A percentile compares a stretch with the other conserved stretches of the same genome.
These are phyloP conservation scores for Cassiopea andromeda DNA, from an alignment of 30 jellyfish, hydroid and myxozoan species.

Conservation along the genomic window DNA sequence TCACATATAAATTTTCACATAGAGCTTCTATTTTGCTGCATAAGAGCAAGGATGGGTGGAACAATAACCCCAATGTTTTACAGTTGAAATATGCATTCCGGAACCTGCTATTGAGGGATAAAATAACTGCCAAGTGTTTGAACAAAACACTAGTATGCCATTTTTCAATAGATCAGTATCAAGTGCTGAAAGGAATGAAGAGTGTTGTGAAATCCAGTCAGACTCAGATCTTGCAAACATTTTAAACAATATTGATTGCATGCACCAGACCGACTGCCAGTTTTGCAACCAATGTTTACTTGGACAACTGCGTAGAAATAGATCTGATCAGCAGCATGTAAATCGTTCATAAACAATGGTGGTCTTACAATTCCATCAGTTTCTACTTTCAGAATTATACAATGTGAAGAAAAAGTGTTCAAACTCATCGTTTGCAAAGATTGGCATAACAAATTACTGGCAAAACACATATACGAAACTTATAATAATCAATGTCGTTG, in stretches of 20 bases:
- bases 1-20: conserved; percentile 48
- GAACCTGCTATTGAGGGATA: background rate
- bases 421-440: conserved; percentile 1
- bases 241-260: background rate
- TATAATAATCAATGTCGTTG: background rate
- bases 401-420: background rate
- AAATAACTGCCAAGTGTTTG: background rate
- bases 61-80: conserved; percentile 13
- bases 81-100: conserved; percentile 33
- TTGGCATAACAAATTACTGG: background rate
- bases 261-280: conserved; percentile 13
- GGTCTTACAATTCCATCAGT: background rate
- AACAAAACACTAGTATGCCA: background rate
- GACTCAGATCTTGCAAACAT: background rate
- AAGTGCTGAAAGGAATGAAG: background rate
- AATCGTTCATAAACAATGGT: background rate
- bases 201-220: background rate
- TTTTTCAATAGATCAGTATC: background rate
- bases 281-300: background rate
- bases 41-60: conserved; percentile 36
- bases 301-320: background rate
- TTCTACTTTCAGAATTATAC: background rate
- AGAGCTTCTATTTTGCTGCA: conserved; percentile 29
- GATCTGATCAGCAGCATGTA: background rate
- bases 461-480: background rate